Base-by-base conservation (phyloP, 2,797 vertebrate genomes). In the Salmo trutta region DNA sequence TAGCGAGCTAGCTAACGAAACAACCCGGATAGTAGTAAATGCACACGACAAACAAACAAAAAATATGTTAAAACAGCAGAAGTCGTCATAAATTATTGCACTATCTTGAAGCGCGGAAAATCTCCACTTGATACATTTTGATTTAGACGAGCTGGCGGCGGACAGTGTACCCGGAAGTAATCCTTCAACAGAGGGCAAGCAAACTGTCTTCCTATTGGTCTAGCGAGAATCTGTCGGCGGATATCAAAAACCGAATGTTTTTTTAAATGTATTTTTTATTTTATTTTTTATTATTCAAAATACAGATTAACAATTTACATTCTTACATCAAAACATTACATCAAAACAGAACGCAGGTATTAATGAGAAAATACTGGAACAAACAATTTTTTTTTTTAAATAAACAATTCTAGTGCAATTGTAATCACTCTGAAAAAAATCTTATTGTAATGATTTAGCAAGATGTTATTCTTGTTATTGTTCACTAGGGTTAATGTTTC, bases 91-190 rank as follows among this genome's bases (percentile, higher is more conserved):
- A 6, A 2, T 21, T 0, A 59, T 2, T 15, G 15, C 29, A n/a
- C 73, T 17, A 54, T 70, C 77, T 75, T n/a, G 5, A 29, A 52
- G n/a, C 24, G n/a, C 10, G 2, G 5, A 51, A 52, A 53, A 83
- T 54, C 76, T 74, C 12, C 21, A 74, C 54, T 85, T 88, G 84
- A 86, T 79, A 81, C 71, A 81, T 83, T 83, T 75, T 69, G 54
- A 59, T 59, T 3, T 59, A 19, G 54, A 21, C 54, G 54, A 59
- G 54, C 54, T 1, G 21, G 54, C 54, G 19, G 19, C 2, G 68
- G 82, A 47, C n/a, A n/a, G 62, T 4, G 53, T 73, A 53, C 83
- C 87, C 87, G 92, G 91, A 93, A 91, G 81, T 21, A 73, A 71
- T 85, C 31, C 19, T 33, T 36, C n/a, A n/a, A 14, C 41, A 47